Conservation (phyloP, 2,113 vertebrate species). For the Carassius auratus region DNA sequence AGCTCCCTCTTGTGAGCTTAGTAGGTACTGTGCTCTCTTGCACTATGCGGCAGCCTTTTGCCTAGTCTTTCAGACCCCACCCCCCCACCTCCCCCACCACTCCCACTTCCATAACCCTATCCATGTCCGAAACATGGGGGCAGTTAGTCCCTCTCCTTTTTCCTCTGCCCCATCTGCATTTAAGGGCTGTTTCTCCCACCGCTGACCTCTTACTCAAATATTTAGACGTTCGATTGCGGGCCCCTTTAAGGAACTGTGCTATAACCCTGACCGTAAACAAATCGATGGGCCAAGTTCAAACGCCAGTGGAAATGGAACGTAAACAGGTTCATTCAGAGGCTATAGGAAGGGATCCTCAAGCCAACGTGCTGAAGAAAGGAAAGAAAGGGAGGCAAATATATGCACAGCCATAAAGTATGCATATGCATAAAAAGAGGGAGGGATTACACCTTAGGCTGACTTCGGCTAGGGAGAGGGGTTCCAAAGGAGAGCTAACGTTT, state of each 20-base stretch:
- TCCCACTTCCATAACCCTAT: conserved; percentile 12
- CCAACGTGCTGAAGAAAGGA: conserved; percentile 40
- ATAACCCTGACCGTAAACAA: conserved; percentile 62
- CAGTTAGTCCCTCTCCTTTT: conserved; percentile 22
- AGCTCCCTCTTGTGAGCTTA: conserved; percentile 95
- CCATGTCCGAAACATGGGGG: conserved; percentile 28
- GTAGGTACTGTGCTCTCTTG: conserved; percentile 50
- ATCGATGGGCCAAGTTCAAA: conserved; percentile 76
- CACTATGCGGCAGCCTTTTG: conserved; percentile 48
- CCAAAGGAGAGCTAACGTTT: conserved; percentile 64
- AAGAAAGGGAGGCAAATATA: conserved; percentile 69
- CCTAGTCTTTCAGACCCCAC: neutral
- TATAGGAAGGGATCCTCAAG: conserved; percentile 49
- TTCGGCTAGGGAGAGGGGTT: conserved; percentile 66
- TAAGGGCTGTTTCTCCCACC: conserved; percentile 55
- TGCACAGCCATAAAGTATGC: conserved; percentile 74
- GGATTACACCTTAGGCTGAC: conserved; percentile 72
- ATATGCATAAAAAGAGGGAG: conserved; percentile 70
- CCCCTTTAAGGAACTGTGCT: conserved; percentile 72
- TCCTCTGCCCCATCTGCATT: conserved; percentile 54
- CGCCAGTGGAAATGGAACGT: conserved; percentile 70
- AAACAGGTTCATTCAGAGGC: conserved; percentile 73
- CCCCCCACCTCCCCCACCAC: neutral
- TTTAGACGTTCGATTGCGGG: conserved; percentile 76
- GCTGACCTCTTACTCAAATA: conserved; percentile 76